phyloP scores from a whole-genome alignment of 2,113 vertebrate genomes.

The Phrynocephalus versicolor region DNA sequence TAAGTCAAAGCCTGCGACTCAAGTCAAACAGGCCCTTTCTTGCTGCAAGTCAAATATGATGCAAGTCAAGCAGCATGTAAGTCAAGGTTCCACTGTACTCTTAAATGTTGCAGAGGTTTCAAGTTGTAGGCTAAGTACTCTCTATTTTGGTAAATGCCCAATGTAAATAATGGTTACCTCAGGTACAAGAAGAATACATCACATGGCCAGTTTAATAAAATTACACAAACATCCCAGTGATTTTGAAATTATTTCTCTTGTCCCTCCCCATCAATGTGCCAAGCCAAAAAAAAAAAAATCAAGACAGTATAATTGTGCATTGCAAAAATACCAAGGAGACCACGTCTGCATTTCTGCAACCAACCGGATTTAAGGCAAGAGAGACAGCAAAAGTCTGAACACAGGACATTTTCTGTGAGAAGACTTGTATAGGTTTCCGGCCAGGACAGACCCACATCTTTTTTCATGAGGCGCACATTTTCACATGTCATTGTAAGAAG shows the following conservation, averaged over 20 bases:
- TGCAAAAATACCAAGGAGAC: neutral
- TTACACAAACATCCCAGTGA: neutral
- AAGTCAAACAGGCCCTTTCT: too few relatives aligned
- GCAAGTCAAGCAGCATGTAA: too few relatives aligned
- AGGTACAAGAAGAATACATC: neutral
- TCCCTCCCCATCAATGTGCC: neutral
- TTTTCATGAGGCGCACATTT: neutral
- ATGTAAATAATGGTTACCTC: neutral
- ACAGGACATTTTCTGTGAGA: neutral
- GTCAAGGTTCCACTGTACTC: too few relatives aligned
- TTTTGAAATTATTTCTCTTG: neutral
- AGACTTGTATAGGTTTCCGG: conserved; percentile 4
- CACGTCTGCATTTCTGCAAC: neutral
- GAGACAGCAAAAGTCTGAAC: neutral
- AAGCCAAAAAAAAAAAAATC: neutral
- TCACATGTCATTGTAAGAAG: neutral
- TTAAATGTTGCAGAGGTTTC: neutral
- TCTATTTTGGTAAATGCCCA: neutral
- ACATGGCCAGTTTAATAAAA: neutral
- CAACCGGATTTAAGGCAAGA: neutral
- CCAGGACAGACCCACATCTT: conserved; percentile 4
- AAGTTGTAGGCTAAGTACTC: neutral
- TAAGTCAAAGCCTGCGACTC: too few relatives aligned
- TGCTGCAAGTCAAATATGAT: too few relatives aligned
- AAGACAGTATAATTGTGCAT: neutral